phyloP scores from a whole-genome alignment of 2,113 vertebrate genomes.

The Oryzias woworae region DNA sequence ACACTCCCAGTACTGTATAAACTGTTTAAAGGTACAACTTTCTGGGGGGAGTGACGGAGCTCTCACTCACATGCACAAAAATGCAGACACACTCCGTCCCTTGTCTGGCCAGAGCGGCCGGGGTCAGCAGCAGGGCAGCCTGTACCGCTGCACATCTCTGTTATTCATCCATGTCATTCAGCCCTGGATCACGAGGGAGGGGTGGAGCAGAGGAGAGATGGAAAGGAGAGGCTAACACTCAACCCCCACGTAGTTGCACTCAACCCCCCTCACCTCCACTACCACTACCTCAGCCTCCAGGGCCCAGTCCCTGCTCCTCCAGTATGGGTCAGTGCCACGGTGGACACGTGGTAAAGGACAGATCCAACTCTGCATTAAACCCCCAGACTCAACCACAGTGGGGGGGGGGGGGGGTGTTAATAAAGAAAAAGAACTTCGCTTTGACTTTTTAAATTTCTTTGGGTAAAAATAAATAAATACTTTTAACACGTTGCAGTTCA shows the following conservation, averaged over 20 bases:
- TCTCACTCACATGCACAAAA: conserved; percentile 1
- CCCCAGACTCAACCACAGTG: conserved; percentile 40
- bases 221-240: conserved; percentile 59
- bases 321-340: conserved; percentile 75
- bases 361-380: conserved; percentile 62
- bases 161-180: conserved; percentile 78
- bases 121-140: conserved; percentile 70
- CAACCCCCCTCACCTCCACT: conserved; percentile 43
- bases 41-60: too few species aligned
- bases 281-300: conserved; percentile 43
- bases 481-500: too few species aligned
- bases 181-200: conserved; percentile 68
- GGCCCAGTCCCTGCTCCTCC: conserved; percentile 58
- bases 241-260: conserved; percentile 65
- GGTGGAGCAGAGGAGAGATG: conserved; percentile 45
- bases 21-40: conserved; percentile 14
- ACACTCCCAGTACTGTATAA: conserved; percentile 6
- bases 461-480: too few species aligned
- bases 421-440: not conserved
- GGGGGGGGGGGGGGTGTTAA: not conserved
- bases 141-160: conserved; percentile 70
- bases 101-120: conserved; percentile 60
- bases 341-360: conserved; percentile 73
- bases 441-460: too few species aligned
- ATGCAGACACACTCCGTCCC: conserved; percentile 26